Percentiles rank a stretch among this genome's conserved stretches.
These are phyloP conservation scores for Temnopleurus reevesii DNA, from an alignment of 53 echinoderm and acorn worm genomes.

Conservation along the genomic window DNA sequence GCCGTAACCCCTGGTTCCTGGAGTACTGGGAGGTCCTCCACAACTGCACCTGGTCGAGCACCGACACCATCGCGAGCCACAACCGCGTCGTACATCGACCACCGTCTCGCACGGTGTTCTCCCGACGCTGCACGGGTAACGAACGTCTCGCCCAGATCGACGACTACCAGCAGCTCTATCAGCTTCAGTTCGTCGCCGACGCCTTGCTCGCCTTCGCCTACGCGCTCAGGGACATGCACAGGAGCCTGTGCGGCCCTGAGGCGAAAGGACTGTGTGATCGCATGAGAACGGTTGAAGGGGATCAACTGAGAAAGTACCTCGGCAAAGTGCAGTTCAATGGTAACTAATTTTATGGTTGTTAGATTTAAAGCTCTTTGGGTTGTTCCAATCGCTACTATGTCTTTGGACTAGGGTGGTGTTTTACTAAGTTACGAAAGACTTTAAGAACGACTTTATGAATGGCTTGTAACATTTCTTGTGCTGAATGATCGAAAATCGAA, in stretches of 20 bases:
- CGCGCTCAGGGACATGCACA: slow-evolving; percentile 81
- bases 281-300: slow-evolving; percentile 70
- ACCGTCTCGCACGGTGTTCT: slow-evolving; percentile 35
- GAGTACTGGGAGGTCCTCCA: slow-evolving; percentile 92
- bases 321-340: slow-evolving; percentile 82
- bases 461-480: no score
- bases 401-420: no score
- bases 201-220: slow-evolving; percentile 83
- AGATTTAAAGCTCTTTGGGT: no score
- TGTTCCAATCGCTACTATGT: no score
- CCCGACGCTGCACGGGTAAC: slow-evolving; percentile 49
- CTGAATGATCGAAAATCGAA: no score
- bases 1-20: slow-evolving; percentile 86
- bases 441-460: no score
- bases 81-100: slow-evolving; percentile 34
- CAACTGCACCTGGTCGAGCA: slow-evolving; percentile 67
- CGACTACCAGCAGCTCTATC: slow-evolving; percentile 65
- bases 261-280: slow-evolving; percentile 64
- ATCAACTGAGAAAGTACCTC: slow-evolving; percentile 71
- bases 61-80: slow-evolving; percentile 31
- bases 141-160: background rate
- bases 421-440: no score
- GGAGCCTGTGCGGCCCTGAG: slow-evolving; percentile 62
- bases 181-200: slow-evolving; percentile 85
- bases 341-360: no score